Base-by-base conservation (phyloP, 2,888 invertebrate genomes). In the Tachina lurida region DNA sequence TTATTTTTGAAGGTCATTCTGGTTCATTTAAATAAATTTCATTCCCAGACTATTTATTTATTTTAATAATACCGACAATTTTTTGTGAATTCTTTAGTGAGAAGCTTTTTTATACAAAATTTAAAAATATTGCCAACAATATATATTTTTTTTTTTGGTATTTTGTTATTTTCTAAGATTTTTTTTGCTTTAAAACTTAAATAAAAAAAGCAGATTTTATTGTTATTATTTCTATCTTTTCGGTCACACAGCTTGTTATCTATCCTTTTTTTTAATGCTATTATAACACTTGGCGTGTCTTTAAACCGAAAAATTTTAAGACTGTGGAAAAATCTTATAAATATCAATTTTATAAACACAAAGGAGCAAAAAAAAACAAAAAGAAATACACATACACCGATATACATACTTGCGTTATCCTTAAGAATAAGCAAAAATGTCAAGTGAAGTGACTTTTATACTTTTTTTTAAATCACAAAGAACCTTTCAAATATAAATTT, bases 331-430 rank as follows among this genome's bases (percentile, higher is more conserved):
- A 56, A 54, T 19, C 7, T 5, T 43, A 45, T 5, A 31, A 45
- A 58, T 43, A 41, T 71, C 22, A 71, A 71, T 58, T 58, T 71
- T 45, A 43, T 45, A 58, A 19, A 43, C 10, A 13, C 68, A 43
- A 19, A 10, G 15, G 56, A 56, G 10, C 19, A 17, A 52, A 41
- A 17, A 56, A 70, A 15, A 22, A 41, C 9, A 19, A 17, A 52
- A 41, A 17, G 17, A 70, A 70, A n/a, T 0, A 19, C 49, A 73
- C 41, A 22, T 10, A 41, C 49, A 41, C 17, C 10, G 7, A 10
- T 10, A 17, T 10, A 22, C 31, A 39, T 13, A 39, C 13, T 19
- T 22, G n/a, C 13, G n/a, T n/a, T 60, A 62, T 62, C 10, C 39
- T 60, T 58, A 47, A 31, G 56, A 49, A 13, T 15, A 19, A 5